Conservation (phyloP, 2,113 vertebrate species). For the Phrynosoma blainvillii region DNA sequence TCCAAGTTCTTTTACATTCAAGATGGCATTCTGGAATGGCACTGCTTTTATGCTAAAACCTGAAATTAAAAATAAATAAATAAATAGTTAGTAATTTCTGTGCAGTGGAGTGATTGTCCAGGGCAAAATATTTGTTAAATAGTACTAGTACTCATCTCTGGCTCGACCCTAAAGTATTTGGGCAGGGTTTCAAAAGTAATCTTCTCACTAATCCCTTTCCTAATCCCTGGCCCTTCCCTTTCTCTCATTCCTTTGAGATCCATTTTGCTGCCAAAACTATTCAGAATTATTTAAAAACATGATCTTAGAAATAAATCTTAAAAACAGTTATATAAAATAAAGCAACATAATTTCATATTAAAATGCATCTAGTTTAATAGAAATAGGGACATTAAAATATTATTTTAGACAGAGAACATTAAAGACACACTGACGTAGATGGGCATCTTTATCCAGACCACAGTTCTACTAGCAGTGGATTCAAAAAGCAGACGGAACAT, state of each 20-base stretch:
- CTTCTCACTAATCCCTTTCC: not conserved
- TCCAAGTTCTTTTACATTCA: conserved; percentile 99
- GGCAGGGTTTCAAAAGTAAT: not conserved
- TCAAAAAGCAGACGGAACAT: not conserved
- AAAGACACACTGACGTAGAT: not conserved
- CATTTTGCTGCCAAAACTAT: not conserved
- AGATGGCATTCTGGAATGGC: conserved; percentile 93
- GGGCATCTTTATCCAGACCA: not conserved
- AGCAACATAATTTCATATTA: not conserved
- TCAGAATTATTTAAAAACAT: conserved; percentile 19
- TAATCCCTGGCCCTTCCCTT: not conserved
- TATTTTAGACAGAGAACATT: not conserved
- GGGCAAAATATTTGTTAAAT: conserved; percentile 21
- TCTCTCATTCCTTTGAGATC: not conserved
- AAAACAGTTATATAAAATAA: not conserved
- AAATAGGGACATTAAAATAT: not conserved
- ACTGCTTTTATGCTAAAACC: conserved; percentile 99
- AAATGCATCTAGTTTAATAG: not conserved
- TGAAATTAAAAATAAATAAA: conserved; percentile 69
- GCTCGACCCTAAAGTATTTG: not conserved
- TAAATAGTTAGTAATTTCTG: conserved; percentile 53
- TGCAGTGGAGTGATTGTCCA: not conserved
- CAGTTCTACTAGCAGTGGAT: not conserved
- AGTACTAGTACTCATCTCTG: not conserved
- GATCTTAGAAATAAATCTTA: not conserved